These are phyloP conservation scores for Chymomyza fuscimana DNA, from an alignment of 2,888 invertebrate species.

Conservation along the genomic window DNA sequence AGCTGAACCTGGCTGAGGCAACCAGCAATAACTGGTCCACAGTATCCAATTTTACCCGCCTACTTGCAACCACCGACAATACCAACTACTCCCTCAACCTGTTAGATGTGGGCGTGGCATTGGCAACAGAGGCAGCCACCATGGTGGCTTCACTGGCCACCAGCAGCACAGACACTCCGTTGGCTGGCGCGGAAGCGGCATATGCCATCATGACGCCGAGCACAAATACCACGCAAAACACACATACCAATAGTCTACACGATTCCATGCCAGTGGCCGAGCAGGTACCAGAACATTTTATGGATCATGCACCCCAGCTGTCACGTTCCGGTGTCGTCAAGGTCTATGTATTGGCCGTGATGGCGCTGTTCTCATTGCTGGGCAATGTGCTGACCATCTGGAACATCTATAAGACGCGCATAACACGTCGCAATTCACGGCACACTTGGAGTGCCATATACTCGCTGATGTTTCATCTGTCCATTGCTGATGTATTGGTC, in stretches of 20 bases:
- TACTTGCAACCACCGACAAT: slow-evolving; percentile 50
- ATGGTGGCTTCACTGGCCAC: not conserved
- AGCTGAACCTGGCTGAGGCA: slow-evolving; percentile 17
- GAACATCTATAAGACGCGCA: slow-evolving; percentile 85
- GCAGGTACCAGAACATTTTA: slow-evolving; percentile 57
- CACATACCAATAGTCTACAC: slow-evolving; percentile 47
- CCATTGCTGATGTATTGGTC: slow-evolving; percentile 89
- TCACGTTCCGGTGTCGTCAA: slow-evolving; percentile 84
- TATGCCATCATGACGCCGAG: slow-evolving; percentile 48
- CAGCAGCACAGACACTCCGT: slow-evolving; percentile 17
- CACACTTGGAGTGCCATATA: slow-evolving; percentile 87
- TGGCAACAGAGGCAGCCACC: slow-evolving; percentile 35
- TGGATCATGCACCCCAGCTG: slow-evolving; percentile 86
- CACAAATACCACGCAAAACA: slow-evolving; percentile 44
- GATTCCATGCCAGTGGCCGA: slow-evolving; percentile 53
- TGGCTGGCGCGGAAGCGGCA: slow-evolving; percentile 36
- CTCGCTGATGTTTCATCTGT: slow-evolving; percentile 89
- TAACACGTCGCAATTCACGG: slow-evolving; percentile 81
- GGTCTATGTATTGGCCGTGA: slow-evolving; percentile 84
- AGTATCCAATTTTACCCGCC: slow-evolving; percentile 48
- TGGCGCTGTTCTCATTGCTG: slow-evolving; percentile 87
- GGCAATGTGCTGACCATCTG: slow-evolving; percentile 89
- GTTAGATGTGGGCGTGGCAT: slow-evolving; percentile 48
- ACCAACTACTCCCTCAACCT: slow-evolving; percentile 61
- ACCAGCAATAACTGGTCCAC: slow-evolving; percentile 46